Conservation (phyloP, 2,888 invertebrate genomes). For the Tiliacea aurago region DNA sequence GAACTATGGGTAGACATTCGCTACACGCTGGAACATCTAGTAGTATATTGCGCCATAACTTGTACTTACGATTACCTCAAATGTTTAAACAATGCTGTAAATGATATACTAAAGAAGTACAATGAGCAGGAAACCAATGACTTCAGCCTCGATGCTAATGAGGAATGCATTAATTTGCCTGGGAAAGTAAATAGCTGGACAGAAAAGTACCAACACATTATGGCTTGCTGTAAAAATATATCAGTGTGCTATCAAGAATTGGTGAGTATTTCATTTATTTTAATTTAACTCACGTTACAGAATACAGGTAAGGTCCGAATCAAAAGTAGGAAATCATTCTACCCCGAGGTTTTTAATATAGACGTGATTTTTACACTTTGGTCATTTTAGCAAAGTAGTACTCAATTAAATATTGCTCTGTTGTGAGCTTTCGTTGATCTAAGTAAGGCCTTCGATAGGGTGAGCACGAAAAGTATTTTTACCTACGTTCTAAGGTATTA, state of each 20-base stretch:
- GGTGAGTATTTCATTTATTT: constrained; percentile 27
- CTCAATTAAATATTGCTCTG: not conserved
- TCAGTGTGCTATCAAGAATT: constrained; percentile 49
- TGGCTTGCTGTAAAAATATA: constrained; percentile 51
- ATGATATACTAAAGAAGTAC: constrained; percentile 31
- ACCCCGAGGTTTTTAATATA: not conserved
- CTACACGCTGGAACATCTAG: constrained; percentile 44
- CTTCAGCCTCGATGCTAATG: constrained; percentile 5
- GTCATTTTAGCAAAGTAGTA: not conserved
- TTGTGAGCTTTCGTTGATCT: no score
- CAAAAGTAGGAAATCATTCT: not conserved
- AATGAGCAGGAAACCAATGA: constrained; percentile 32
- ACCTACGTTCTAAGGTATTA: not conserved
- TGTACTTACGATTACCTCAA: constrained; percentile 35
- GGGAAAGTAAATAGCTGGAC: constrained; percentile 43
- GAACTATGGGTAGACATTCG: constrained; percentile 46
- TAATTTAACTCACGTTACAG: not conserved
- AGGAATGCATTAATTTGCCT: constrained; percentile 32
- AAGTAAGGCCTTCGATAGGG: not conserved
- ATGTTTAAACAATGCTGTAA: constrained; percentile 31
- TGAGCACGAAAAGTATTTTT: not conserved
- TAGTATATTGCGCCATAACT: constrained; percentile 44
- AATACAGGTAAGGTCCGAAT: not conserved
- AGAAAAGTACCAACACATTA: constrained; percentile 46
- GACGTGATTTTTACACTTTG: not conserved